Evolutionary conservation across 2,113 vertebrate species (phyloP).

Genomic region (Kryptolebias marmoratus): DNA sequence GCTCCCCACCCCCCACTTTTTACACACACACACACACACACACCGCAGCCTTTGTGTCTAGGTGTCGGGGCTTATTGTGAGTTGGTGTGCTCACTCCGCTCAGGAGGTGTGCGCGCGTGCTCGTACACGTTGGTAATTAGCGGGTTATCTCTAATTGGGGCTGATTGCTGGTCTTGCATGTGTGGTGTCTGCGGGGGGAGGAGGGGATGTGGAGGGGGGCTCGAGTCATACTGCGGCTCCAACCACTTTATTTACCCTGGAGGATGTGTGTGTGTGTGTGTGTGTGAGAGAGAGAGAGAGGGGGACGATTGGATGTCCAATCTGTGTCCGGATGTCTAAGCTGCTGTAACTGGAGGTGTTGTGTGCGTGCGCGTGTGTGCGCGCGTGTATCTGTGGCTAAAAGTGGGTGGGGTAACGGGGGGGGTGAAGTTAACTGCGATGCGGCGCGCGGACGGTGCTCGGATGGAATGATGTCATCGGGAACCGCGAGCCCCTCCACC

Average conservation of each 20-base stretch:
- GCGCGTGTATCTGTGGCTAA: constrained; percentile 26
- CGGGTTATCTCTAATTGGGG: constrained; percentile 76
- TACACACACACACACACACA: constrained; percentile 18
- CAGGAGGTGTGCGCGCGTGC: constrained; percentile 22
- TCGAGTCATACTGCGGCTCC: constrained; percentile 56
- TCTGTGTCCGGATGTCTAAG: constrained; percentile 24
- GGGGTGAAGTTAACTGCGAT: constrained; percentile 65
- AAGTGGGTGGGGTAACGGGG: constrained; percentile 65
- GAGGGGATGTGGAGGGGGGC: background rate
- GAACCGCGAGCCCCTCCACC: constrained; percentile 56
- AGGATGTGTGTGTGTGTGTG: constrained; percentile 3
- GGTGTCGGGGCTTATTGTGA: constrained; percentile 56
- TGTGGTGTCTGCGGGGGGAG: constrained; percentile 55
- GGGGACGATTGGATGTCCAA: background rate
- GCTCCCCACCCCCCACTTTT: constrained; percentile 13
- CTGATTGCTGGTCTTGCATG: constrained; percentile 64
- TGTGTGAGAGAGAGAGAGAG: background rate
- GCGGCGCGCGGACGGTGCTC: constrained; percentile 60
- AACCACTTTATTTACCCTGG: constrained; percentile 53
- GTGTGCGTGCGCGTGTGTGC: constrained; percentile 23
- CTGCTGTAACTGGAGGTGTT: constrained; percentile 20
- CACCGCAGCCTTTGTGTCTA: constrained; percentile 69
- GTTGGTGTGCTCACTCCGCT: constrained; percentile 35
- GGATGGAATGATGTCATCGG: constrained; percentile 82
- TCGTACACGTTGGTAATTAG: constrained; percentile 71